A percentile compares a stretch with the other conserved stretches of the same genome.
phyloP scores from a whole-genome alignment of 2,888 invertebrate genomes.

The Xanthia togata region DNA sequence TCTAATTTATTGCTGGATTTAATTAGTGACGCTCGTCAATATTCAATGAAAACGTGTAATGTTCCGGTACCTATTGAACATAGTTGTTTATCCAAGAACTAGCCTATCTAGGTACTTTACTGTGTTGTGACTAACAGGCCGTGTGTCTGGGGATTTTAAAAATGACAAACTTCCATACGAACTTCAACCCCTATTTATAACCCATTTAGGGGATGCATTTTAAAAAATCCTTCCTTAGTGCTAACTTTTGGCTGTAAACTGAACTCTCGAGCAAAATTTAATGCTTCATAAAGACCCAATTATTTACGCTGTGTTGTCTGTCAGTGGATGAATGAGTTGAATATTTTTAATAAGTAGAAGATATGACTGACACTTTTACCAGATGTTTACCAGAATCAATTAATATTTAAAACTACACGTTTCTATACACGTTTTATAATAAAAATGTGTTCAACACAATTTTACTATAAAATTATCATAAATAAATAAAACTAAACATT shows the following conservation, averaged over 20 bases:
- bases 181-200: neutral
- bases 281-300: neutral
- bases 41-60: constrained; percentile 15
- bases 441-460: neutral
- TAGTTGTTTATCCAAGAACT: neutral
- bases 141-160: neutral
- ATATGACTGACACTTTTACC: neutral
- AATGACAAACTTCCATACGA: neutral
- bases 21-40: constrained; percentile 43
- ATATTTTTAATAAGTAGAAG: neutral
- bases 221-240: neutral
- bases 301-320: neutral
- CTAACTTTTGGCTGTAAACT: neutral
- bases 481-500: constrained; percentile 15
- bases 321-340: neutral
- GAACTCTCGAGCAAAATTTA: neutral
- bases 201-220: neutral
- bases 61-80: neutral
- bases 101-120: neutral
- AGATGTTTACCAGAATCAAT: neutral
- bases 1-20: constrained; percentile 55
- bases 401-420: neutral
- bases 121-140: neutral
- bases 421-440: no score
- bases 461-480: neutral